Evolutionary conservation across 2,113 vertebrate species (phyloP), one percentile per base, ranked within the genome.

Genomic region (Lampris incognitus): DNA sequence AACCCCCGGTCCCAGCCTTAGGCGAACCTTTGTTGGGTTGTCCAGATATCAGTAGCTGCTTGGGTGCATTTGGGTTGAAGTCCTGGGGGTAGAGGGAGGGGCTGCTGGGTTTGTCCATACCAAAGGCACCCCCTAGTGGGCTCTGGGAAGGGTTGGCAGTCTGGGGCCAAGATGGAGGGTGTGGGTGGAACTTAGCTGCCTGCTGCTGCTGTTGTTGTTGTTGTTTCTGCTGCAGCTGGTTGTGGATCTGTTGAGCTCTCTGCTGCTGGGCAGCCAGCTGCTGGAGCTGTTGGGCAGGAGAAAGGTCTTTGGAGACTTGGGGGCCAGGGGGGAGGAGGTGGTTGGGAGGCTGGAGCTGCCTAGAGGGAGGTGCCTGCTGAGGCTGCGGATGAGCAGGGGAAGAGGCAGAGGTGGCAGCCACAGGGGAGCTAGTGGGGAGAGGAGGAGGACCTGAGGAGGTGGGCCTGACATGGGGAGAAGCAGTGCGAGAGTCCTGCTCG

Each of bases 181-280:
- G 96, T 71, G 89, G 90, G 0, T 96, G 90, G 66, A 93, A 95
- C 73, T 94, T 94, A 40, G 91, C 40, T 2, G 83, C 84, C 0
- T 78, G 82, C 52, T 83, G 95, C 2, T 95, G 94, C 40, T 95
- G 92, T 74, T 96, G 94, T 4, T 94, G 94, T 73, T 95, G 95
- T 83, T 94, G 96, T 69, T 96, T 96, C 73, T 97, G 96, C 88
- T 97, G 96, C 85, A 97, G 94, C 84, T 98, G 97, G 80, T 95
- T 95, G 60, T 97, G 97, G 44, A 98, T 95, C 56, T 97, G 96
- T 86, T 99, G 97, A 4, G 95, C 94, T 39, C 97, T 94, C 78
- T 97, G 97, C 90, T 97, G 95, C 85, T 98, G 94, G 58, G 96
- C 92, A 3, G 94, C 93, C 80, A 95, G 93, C 65, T 97, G 91